Evolutionary conservation across 1,140 invertebrate species (phyloP).

Genomic region (Panagrolaimus sp.): DNA sequence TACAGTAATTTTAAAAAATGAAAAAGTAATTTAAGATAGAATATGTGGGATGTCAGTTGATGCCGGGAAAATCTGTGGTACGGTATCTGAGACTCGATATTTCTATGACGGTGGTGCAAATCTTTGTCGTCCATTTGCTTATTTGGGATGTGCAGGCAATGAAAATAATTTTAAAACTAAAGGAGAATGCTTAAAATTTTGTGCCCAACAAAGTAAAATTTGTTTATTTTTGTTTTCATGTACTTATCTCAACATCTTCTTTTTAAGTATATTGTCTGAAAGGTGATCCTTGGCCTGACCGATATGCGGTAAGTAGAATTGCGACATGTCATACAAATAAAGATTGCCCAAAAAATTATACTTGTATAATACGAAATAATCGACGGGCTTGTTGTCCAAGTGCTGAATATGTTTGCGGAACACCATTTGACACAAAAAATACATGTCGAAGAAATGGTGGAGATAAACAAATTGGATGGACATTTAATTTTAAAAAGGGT

Average conservation of each 20-base stretch:
- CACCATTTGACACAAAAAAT: conserved; percentile 28
- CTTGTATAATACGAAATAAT: conserved; percentile 25
- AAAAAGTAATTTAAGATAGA: conserved; percentile 24
- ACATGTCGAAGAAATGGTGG: conserved; percentile 24
- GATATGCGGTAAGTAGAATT: conserved; percentile 35
- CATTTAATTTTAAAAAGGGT: conserved; percentile 34
- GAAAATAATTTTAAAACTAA: conserved; percentile 43
- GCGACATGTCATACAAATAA: conserved; percentile 31
- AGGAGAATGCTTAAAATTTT: conserved; percentile 43
- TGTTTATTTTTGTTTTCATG: background rate
- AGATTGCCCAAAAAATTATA: conserved; percentile 42
- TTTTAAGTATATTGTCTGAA: conserved; percentile 37
- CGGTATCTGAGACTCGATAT: conserved; percentile 29
- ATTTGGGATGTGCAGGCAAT: conserved; percentile 42
- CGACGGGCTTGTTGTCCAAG: conserved; percentile 41
- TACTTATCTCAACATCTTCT: background rate
- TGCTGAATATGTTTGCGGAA: conserved; percentile 37
- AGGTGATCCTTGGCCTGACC: conserved; percentile 39
- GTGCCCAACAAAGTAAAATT: conserved; percentile 31
- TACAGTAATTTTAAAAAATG: background rate
- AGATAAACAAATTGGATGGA: conserved; percentile 16
- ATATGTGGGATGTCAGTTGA: conserved; percentile 33
- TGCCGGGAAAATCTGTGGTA: conserved; percentile 34
- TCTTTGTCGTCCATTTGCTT: conserved; percentile 41
- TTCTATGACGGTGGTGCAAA: conserved; percentile 41